These are phyloP conservation scores for Rhipidura dahli DNA, from an alignment of 2,113 vertebrate species.

Conservation along the genomic window DNA sequence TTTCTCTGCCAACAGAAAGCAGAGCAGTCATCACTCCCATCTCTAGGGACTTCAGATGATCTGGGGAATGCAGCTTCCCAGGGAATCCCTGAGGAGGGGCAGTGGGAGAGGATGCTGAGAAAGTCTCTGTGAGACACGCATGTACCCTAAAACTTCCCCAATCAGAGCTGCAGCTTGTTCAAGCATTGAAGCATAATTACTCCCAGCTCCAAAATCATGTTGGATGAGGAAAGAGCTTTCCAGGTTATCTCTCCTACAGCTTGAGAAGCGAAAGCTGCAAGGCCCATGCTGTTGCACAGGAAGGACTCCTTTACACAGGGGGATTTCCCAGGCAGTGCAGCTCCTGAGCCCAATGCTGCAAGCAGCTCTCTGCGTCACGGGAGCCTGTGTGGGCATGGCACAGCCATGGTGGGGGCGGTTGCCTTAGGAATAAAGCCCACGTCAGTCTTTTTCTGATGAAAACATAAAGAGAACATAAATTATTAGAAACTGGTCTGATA, in stretches of 20 bases:
- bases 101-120: not conserved
- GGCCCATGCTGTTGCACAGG: not conserved
- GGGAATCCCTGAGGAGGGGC: fast-evolving
- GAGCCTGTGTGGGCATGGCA: not conserved
- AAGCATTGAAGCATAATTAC: not conserved
- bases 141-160: not conserved
- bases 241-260: not conserved
- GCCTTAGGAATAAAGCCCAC: not conserved
- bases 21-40: not conserved
- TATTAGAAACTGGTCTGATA: not conserved
- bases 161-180: not conserved
- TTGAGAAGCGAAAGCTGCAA: fast-evolving
- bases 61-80: not conserved
- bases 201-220: not conserved
- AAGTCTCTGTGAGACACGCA: not conserved
- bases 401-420: fast-evolving
- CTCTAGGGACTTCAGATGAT: not conserved
- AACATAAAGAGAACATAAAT: not conserved
- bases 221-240: not conserved
- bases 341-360: not conserved
- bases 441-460: not conserved
- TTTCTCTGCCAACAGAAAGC: not conserved
- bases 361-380: not conserved
- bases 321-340: not conserved
- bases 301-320: fast-evolving